A percentile compares a stretch with the other conserved stretches of the same genome.
These are phyloP conservation scores for Picus viridis DNA, from an alignment of 2,797 vertebrate species.

Conservation along the genomic window DNA sequence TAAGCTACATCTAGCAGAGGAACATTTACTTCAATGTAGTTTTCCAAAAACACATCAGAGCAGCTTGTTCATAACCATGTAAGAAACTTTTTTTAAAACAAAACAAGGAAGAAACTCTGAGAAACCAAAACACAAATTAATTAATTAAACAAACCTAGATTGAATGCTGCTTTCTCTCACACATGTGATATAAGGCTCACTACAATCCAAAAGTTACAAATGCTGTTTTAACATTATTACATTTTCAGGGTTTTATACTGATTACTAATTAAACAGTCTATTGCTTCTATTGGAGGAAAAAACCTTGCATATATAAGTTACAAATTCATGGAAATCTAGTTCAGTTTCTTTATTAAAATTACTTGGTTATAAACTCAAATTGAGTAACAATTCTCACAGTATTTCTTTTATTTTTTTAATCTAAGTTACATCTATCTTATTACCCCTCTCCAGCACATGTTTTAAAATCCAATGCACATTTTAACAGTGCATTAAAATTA, in stretches of 20 bases:
- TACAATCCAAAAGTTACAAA: not conserved
- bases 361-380: not conserved
- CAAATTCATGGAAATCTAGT: not conserved
- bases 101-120: accelerated
- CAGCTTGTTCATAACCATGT: not conserved
- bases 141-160: not conserved
- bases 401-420: not conserved
- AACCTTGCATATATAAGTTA: not conserved
- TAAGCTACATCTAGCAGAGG: not conserved
- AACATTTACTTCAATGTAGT: not conserved
- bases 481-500: not conserved
- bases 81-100: not conserved
- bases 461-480: not conserved
- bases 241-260: not conserved
- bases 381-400: not conserved
- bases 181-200: not conserved
- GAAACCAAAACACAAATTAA: not conserved
- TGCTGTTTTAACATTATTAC: not conserved
- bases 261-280: not conserved
- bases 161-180: not conserved
- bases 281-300: not conserved
- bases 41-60: not conserved
- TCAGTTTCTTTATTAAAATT: not conserved
- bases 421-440: not conserved
- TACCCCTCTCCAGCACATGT: not conserved